These are phyloP conservation scores for Triplophysa tibetana DNA, from an alignment of 2,113 vertebrate genomes.

Conservation along the genomic window DNA sequence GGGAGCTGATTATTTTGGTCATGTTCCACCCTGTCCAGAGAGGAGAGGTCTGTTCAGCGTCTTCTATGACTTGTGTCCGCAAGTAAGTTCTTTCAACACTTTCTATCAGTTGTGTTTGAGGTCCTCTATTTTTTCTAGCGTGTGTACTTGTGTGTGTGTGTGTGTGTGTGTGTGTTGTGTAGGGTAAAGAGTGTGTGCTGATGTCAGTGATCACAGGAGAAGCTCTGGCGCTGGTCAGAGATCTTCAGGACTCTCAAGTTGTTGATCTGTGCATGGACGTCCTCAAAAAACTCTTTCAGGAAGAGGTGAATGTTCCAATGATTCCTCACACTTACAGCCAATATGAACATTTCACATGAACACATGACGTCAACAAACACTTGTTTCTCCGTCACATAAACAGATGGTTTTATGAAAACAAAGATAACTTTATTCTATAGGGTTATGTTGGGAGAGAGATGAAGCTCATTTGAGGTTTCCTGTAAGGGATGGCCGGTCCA, in stretches of 20 bases:
- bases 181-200: conserved; percentile 89
- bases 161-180: conserved; percentile 28
- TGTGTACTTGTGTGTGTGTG: neutral
- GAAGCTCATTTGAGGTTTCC: too few species aligned
- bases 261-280: conserved; percentile 85
- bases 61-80: conserved; percentile 95
- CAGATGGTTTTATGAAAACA: too few species aligned
- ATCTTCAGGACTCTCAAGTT: conserved; percentile 87
- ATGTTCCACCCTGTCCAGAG: conserved; percentile 83
- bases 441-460: too few species aligned
- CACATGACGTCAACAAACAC: too few species aligned
- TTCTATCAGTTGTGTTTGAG: too few species aligned
- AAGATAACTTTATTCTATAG: too few species aligned
- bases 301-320: conserved; percentile 78
- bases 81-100: conserved; percentile 72
- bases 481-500: too few species aligned
- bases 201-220: conserved; percentile 95
- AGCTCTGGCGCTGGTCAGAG: conserved; percentile 78
- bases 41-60: conserved; percentile 92
- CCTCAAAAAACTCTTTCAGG: conserved; percentile 88
- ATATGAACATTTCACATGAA: too few species aligned
- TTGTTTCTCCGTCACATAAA: too few species aligned
- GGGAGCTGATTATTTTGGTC: conserved; percentile 95
- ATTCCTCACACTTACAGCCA: too few species aligned
- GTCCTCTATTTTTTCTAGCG: neutral